phyloP scores from a whole-genome alignment of 1,140 invertebrate genomes.

The Riptortus pedestris region DNA sequence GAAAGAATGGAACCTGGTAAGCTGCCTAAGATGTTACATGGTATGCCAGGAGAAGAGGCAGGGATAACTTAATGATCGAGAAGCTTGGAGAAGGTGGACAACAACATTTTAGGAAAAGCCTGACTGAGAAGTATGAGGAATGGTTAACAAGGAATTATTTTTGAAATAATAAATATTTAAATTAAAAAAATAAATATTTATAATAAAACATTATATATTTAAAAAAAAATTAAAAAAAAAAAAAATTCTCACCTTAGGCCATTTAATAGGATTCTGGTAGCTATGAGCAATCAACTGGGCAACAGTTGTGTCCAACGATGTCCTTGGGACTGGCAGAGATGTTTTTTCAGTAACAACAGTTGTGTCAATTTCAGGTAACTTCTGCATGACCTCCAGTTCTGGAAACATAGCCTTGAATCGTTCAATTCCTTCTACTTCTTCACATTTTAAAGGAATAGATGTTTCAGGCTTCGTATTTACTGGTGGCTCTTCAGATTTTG shows the following conservation, averaged over 20 bases:
- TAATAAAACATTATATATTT: no score
- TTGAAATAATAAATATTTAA: no score
- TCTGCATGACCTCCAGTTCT: constrained; percentile 59
- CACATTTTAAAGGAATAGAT: not conserved
- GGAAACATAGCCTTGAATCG: constrained; percentile 58
- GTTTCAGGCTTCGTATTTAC: constrained; percentile 1
- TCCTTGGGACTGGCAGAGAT: constrained; percentile 19
- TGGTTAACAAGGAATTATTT: no score
- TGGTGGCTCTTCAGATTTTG: constrained; percentile 1
- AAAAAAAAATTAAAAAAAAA: not conserved
- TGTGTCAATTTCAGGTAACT: constrained; percentile 49
- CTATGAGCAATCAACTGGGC: constrained; percentile 48
- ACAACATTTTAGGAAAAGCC: not conserved
- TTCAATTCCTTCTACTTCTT: constrained; percentile 31
- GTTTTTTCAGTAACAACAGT: constrained; percentile 40
- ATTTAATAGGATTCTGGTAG: constrained; percentile 45
- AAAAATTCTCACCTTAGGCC: constrained; percentile 44
- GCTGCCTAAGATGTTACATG: no score
- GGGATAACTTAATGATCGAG: no score
- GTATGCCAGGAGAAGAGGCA: no score
- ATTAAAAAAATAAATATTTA: no score
- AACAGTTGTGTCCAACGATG: constrained; percentile 44
- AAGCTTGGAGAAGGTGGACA: no score
- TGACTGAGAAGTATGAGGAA: not conserved
- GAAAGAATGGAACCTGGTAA: no score